Conservation (phyloP, 1,140 invertebrate genomes). For the Wiebesia pumilae region DNA sequence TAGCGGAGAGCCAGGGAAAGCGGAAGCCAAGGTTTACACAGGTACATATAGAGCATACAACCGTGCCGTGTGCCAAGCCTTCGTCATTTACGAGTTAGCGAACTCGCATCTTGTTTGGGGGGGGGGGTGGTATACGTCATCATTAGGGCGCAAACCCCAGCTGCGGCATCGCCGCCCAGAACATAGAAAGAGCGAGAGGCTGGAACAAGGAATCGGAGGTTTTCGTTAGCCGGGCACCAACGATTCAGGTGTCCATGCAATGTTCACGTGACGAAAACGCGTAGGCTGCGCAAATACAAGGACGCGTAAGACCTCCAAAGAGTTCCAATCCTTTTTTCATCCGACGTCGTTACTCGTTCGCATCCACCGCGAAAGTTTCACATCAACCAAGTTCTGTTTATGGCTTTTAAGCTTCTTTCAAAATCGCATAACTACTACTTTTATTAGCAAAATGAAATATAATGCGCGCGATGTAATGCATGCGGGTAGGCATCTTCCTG, state of each 20-base stretch:
- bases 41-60: not conserved
- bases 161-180: no score
- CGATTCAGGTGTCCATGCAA: not conserved
- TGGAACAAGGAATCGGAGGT: not conserved
- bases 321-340: no score
- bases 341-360: no score
- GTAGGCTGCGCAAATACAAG: not conserved
- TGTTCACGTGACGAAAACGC: not conserved
- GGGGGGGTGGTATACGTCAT: slow-evolving; percentile 32
- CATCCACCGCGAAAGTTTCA: no score
- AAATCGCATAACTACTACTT: no score
- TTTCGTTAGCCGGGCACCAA: not conserved
- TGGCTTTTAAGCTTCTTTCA: no score
- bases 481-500: no score
- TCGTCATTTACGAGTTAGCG: not conserved
- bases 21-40: slow-evolving; percentile 15
- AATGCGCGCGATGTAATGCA: no score
- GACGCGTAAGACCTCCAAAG: no score
- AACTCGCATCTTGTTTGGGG: not conserved
- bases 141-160: slow-evolving; percentile 3
- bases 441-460: no score
- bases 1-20: not conserved
- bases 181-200: not conserved
- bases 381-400: no score
- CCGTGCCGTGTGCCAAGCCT: not conserved